phyloP scores from a whole-genome alignment of 2,797 vertebrate species.

The Acrossocheilus fasciatus region DNA sequence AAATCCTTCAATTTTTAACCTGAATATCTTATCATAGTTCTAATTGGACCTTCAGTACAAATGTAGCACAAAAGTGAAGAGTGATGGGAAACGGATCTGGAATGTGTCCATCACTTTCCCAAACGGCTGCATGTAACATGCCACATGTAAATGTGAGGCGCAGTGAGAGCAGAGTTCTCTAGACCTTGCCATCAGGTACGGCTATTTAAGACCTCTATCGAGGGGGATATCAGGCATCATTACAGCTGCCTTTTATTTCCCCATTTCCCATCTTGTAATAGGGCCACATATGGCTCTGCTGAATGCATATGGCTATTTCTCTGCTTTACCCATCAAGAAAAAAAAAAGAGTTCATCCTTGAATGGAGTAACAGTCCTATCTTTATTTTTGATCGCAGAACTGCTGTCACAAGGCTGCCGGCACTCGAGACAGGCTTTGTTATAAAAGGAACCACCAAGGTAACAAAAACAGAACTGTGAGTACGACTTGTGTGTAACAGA shows the following conservation, averaged over 20 bases:
- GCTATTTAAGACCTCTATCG: constrained; percentile 60
- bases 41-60: not conserved
- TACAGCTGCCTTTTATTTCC: constrained; percentile 45
- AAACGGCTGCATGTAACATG: constrained; percentile 32
- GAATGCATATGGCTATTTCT: not conserved
- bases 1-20: not conserved
- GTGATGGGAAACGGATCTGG: constrained; percentile 5
- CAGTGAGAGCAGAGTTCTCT: constrained; percentile 50
- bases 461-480: constrained; percentile 31
- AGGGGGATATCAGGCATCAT: constrained; percentile 47
- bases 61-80: not conserved
- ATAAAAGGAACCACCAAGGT: constrained; percentile 49
- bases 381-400: constrained; percentile 13
- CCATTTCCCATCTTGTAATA: constrained; percentile 46
- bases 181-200: constrained; percentile 63
- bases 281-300: constrained; percentile 49
- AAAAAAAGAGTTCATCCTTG: not conserved
- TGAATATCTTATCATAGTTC: not conserved
- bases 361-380: constrained; percentile 26
- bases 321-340: not conserved
- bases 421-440: constrained; percentile 37
- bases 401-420: constrained; percentile 10
- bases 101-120: constrained; percentile 8
- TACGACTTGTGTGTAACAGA: constrained; percentile 39
- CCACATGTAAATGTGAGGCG: constrained; percentile 53